Conservation (phyloP, 2,113 vertebrate genomes). For the Anoplopoma fimbria region DNA sequence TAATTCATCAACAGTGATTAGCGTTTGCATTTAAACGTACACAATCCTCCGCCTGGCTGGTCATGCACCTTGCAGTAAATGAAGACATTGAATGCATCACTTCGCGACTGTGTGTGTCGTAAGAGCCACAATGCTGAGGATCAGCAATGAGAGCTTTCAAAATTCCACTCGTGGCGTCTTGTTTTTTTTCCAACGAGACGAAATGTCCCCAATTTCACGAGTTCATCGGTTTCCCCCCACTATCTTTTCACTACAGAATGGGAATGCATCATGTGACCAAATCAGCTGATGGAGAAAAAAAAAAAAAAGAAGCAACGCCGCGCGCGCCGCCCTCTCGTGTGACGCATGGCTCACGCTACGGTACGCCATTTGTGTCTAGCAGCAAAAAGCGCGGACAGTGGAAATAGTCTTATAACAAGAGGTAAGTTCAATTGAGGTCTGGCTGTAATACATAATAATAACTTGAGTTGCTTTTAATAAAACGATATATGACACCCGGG, state of each 20-base stretch:
- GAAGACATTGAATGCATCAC: neutral
- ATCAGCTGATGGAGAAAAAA: slow-evolving; percentile 36
- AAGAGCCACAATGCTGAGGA: neutral
- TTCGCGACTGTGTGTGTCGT: too few relatives aligned
- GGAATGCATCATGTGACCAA: slow-evolving; percentile 35
- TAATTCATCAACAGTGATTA: neutral
- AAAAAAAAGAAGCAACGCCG: neutral
- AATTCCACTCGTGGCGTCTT: neutral
- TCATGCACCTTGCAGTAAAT: neutral
- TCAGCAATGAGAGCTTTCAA: neutral
- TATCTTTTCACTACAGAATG: too few relatives aligned
- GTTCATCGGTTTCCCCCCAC: neutral
- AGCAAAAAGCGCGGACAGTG: slow-evolving; percentile 87
- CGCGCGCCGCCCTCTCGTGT: slow-evolving; percentile 35
- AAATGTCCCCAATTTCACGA: neutral
- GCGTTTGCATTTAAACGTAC: too few relatives aligned
- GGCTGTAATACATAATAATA: neutral
- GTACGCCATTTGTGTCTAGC: slow-evolving; percentile 92
- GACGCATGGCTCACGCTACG: slow-evolving; percentile 86
- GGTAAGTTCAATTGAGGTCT: slow-evolving; percentile 66
- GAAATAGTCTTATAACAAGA: slow-evolving; percentile 69
- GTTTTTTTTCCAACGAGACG: too few relatives aligned
- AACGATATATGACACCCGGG: neutral
- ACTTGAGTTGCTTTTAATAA: neutral
- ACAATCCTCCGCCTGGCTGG: neutral